Conservation (phyloP, 1,140 invertebrate species). For the Calycopis cecrops region DNA sequence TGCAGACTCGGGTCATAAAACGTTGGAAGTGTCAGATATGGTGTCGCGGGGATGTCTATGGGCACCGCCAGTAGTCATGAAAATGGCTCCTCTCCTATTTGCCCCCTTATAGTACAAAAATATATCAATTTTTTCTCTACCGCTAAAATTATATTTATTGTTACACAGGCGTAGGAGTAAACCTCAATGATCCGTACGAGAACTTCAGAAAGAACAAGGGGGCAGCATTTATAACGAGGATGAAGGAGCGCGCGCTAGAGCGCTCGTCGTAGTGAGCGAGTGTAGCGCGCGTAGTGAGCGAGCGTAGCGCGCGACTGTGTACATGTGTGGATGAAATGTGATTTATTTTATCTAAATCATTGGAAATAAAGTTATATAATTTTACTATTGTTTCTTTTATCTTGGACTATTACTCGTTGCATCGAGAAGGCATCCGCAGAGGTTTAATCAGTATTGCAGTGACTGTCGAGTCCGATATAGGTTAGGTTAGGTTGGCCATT, state of each 20-base stretch:
- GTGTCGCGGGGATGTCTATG: too few species aligned
- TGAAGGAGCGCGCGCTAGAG: constrained; percentile 94
- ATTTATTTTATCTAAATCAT: constrained; percentile 72
- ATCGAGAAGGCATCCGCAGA: too few species aligned
- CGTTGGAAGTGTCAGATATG: too few species aligned
- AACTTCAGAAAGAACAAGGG: constrained; percentile 98
- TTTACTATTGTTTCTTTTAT: constrained; percentile 34
- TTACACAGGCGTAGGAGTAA: constrained; percentile 84
- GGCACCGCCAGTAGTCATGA: too few species aligned
- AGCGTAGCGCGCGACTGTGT: constrained; percentile 70
- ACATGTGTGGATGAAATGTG: constrained; percentile 62
- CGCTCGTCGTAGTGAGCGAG: constrained; percentile 70
- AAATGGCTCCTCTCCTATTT: too few species aligned
- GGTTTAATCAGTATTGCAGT: too few species aligned
- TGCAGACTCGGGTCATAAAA: too few species aligned
- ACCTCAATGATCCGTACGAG: constrained; percentile 95
- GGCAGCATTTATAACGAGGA: constrained; percentile 95
- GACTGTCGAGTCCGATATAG: too few species aligned
- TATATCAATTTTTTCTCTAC: too few species aligned
- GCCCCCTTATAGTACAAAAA: too few species aligned
- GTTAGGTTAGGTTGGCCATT: too few species aligned
- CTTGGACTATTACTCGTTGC: too few species aligned
- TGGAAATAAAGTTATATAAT: constrained; percentile 60
- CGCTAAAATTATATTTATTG: constrained; percentile 7
- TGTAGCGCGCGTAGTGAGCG: constrained; percentile 26